Conservation (phyloP, 2,113 vertebrate genomes). For the Bos javanicus region DNA sequence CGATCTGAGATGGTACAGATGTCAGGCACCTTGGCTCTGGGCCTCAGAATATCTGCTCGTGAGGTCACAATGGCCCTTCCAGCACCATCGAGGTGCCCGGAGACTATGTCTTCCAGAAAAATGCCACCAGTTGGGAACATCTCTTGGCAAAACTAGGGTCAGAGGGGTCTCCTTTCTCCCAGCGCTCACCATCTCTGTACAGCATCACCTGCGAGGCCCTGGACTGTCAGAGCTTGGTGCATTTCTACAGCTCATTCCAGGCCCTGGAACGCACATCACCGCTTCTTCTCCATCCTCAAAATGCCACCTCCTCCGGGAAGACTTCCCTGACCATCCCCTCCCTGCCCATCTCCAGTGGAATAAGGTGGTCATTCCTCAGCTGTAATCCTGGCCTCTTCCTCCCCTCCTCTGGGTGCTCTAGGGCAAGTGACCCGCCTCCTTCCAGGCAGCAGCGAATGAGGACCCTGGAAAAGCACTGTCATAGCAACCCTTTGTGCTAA, state of each 20-base stretch:
- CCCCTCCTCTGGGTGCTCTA: not conserved
- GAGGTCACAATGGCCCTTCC: slow-evolving; percentile 31
- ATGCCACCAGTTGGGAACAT: not conserved
- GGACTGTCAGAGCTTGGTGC: not conserved
- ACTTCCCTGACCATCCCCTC: not conserved
- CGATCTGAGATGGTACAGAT: too few relatives aligned
- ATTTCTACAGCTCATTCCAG: not conserved
- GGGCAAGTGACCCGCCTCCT: too few relatives aligned
- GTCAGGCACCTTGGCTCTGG: not conserved
- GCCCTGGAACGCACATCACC: not conserved
- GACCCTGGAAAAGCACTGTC: not conserved
- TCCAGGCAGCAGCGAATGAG: not conserved
- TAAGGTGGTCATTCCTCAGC: not conserved
- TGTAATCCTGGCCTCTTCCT: not conserved
- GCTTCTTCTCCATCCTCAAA: not conserved
- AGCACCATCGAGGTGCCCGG: not conserved
- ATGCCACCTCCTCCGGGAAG: not conserved
- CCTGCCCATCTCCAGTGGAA: not conserved
- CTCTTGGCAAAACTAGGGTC: not conserved
- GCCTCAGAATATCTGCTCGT: not conserved
- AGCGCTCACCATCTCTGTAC: not conserved
- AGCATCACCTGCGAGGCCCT: not conserved
- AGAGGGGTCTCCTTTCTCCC: not conserved
- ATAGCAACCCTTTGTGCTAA: not conserved
- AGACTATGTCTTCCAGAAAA: not conserved